Base-by-base conservation (phyloP, 2,888 invertebrate genomes). In the Oscheius sp. region DNA sequence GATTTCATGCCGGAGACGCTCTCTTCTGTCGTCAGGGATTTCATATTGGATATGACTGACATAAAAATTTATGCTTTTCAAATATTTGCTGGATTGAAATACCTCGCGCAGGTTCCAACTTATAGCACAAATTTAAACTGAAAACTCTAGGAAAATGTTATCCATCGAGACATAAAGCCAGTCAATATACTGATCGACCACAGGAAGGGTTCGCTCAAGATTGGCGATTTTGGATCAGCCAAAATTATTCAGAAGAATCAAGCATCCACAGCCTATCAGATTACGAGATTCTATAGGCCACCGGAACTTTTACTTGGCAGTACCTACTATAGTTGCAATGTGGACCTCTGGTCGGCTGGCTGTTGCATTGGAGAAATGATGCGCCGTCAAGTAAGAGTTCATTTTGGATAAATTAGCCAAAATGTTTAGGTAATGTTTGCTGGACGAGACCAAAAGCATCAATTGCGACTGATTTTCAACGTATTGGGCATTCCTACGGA, bases 51-150 rank as follows among this genome's bases (percentile, higher is more conserved):
- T 25, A 66, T 75, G 25, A 61, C 74, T 12, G 82, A 82, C 55
- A 70, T 78, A 46, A 82, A 81, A 57, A 48, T 82, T 8, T 82
- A 82, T 65, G 72, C 80, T n/a, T 82, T 82, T 81, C 82, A 82
- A 66, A 39, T 82, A 23, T 82, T 82, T 70, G 76, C 80, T 61
- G 82, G 81, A 39, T 69, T 81, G 37, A 69, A 73, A 31, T 78
- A 79, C 57, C 64, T 82, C 31, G 65, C 74, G 27, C 46, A 65
- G 52, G 81, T 79, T 2, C 27, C 23, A 15, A n/a, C n/a, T n/a
- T n/a, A n/a, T n/a, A n/a, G n/a, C n/a, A n/a, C n/a, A n/a, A n/a
- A n/a, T n/a, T n/a, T n/a, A 33, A 57, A 31, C n/a, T 55, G n/a
- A 1, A 0, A 17, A 6, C 20, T 23, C 12, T 17, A 37, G 76